Conservation (phyloP, 2,797 vertebrate species). For the Adelosebastes latens region DNA sequence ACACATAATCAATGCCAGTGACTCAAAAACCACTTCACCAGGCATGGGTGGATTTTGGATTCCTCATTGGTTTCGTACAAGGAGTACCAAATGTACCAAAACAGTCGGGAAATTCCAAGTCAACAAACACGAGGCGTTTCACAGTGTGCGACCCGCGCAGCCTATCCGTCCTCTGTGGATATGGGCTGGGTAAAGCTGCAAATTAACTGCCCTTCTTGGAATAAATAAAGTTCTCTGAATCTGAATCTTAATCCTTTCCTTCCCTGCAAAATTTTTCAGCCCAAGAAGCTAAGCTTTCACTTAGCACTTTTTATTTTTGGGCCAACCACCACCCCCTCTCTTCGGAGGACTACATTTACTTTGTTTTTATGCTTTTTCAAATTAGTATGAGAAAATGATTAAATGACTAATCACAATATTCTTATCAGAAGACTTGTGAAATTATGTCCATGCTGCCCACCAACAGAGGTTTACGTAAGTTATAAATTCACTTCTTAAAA, state of each 20-base stretch:
- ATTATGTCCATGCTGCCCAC: background rate
- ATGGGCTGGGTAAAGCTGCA: too few species aligned
- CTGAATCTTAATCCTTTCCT: background rate
- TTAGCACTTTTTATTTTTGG: too few species aligned
- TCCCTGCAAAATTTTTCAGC: background rate
- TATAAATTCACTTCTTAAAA: background rate
- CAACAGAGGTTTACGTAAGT: background rate
- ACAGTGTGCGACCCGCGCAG: too few species aligned
- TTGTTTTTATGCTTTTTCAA: too few species aligned
- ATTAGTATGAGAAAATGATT: background rate
- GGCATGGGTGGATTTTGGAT: background rate
- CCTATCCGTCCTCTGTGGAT: too few species aligned
- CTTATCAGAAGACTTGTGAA: background rate
- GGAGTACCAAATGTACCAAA: conserved; percentile 1
- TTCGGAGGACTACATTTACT: too few species aligned
- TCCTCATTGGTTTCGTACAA: background rate
- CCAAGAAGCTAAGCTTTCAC: too few species aligned
- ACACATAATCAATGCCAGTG: background rate
- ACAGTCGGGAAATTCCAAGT: background rate
- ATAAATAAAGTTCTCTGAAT: too few species aligned
- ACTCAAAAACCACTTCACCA: background rate
- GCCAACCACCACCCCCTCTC: too few species aligned
- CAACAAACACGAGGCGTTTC: too few species aligned
- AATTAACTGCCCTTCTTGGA: too few species aligned
- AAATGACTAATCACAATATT: background rate